Base-by-base conservation (phyloP, 2,797 vertebrate species). In the Chiloscyllium punctatum region DNA sequence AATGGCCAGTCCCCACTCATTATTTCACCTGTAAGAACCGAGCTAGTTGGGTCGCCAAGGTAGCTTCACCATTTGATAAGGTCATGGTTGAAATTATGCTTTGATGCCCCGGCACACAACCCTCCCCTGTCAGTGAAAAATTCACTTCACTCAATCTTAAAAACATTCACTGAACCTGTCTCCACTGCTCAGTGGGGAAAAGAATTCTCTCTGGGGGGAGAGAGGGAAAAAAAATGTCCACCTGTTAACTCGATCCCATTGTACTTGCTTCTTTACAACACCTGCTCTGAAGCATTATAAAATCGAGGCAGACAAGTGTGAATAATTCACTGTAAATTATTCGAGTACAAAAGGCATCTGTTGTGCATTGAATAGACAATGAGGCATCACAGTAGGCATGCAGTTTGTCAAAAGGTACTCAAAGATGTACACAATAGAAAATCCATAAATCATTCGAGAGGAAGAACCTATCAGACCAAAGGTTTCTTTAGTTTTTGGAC, bases 151-250 rank as follows among this genome's bases (percentile, higher is more conserved):
- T 57, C 57, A 9, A 11, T 11, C 57, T 57, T 57, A 57, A 57
- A 57, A 57, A 57, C 11, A 57, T 57, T 57, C 57, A 57, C 57
- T 57, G 57, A 57, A 9, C 57, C 57, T 57, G 57, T 57, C 57
- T 0, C 8, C 0, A 9, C 57, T 9, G 7, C 1, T 57, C 57
- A 8, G 0, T 0, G 1, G 57, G 6, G 57, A 57, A 9, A 11
- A 57, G 6, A 57, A 62, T 62, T 62, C 57, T 62, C 57, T 62
- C 57, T 62, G 9, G 57, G 57, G 8, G 1, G 57, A 62, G 57
- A 62, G 57, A 13, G 1, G 8, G 11, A 62, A 62, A 62, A 62
- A 62, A 62, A 62, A 62, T 9, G 57, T 62, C 57, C 57, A 13
- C 57, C 8, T 62, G 8, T 62, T 62, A 62, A 62, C 57, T 33